Evolutionary conservation across 2,113 vertebrate species (phyloP).

Genomic region (Corvus hawaiiensis): DNA sequence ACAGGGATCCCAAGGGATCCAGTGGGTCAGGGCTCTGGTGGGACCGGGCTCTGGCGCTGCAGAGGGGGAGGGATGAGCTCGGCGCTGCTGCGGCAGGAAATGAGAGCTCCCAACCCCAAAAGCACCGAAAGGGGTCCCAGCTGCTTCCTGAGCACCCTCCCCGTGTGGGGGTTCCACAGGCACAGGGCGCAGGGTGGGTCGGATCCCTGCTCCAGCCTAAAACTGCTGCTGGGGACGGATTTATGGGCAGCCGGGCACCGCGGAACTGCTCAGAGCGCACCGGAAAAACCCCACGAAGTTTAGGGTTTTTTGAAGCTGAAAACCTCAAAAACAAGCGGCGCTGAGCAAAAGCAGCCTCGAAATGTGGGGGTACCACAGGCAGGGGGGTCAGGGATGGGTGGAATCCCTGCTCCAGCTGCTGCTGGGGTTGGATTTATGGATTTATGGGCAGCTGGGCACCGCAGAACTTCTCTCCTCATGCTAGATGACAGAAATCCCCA

Average conservation of each 20-base stretch:
- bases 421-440: no score
- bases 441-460: no score
- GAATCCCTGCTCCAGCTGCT: no score
- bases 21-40: no score
- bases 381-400: no score
- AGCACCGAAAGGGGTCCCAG: accelerated
- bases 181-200: no score
- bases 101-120: background rate
- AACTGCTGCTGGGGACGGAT: background rate
- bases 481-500: no score
- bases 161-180: accelerated
- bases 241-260: background rate
- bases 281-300: background rate
- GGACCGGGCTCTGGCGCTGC: no score
- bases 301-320: background rate
- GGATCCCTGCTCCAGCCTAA: background rate
- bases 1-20: no score
- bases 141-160: background rate
- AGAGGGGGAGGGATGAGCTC: background rate
- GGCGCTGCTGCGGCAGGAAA: background rate
- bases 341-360: no score
- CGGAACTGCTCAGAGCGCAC: accelerated
- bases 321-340: background rate
- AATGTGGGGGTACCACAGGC: no score
- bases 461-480: no score